Percentiles rank a stretch among this genome's conserved stretches.
phyloP scores from a whole-genome alignment of 1,140 invertebrate genomes.

The Zaprionus lachaisei region DNA sequence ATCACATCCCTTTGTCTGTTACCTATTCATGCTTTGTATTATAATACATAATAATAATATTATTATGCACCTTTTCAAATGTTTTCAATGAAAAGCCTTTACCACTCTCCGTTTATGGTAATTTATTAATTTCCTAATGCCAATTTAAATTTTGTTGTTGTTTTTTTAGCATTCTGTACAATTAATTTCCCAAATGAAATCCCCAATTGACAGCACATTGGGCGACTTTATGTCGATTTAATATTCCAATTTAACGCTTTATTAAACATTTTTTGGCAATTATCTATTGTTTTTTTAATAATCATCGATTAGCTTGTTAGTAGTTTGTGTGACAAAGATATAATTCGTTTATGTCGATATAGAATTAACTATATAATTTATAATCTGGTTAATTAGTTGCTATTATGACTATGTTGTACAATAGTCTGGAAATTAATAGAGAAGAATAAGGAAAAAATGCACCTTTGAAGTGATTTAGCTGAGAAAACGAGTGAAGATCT shows the following conservation, averaged over 20 bases:
- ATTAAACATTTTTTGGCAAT: conserved; percentile 2
- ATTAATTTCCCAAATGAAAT: conserved; percentile 1
- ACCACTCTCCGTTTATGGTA: neutral
- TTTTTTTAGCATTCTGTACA: neutral
- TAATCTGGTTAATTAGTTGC: neutral
- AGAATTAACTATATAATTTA: neutral
- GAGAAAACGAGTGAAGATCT: no score
- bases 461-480: no score
- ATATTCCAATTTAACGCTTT: conserved; percentile 8
- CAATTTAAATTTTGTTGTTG: neutral
- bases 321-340: neutral
- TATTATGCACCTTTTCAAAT: neutral
- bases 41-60: no score
- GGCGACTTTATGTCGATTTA: neutral
- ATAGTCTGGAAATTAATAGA: neutral
- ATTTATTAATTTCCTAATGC: conserved; percentile 6
- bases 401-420: neutral
- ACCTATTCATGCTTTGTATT: no score
- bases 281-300: neutral
- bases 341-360: neutral
- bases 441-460: no score
- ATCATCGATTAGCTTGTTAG: neutral
- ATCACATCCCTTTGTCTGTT: no score
- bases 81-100: neutral
- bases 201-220: neutral